phyloP scores from a whole-genome alignment of 2,888 invertebrate genomes.

The Operophtera brumata region DNA sequence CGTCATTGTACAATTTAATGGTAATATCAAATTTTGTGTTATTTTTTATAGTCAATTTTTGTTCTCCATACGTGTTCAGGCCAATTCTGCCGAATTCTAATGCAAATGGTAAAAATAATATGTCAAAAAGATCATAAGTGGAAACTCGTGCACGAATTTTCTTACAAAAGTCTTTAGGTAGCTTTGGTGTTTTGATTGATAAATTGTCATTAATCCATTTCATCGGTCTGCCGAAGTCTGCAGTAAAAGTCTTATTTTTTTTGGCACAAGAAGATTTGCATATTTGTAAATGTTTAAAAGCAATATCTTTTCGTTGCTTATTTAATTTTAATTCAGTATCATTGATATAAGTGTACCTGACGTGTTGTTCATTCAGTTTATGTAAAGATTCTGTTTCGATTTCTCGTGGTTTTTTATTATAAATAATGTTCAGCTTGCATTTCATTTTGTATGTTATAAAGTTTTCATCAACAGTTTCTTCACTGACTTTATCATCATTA shows the following conservation, averaged over 20 bases:
- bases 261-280: conserved; percentile 43
- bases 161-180: conserved; percentile 49
- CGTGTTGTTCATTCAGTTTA: conserved; percentile 52
- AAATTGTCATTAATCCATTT: conserved; percentile 41
- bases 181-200: conserved; percentile 27
- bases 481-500: conserved; percentile 24
- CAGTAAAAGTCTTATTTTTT: conserved; percentile 36
- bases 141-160: conserved; percentile 34
- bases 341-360: conserved; percentile 54
- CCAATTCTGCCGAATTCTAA: conserved; percentile 66
- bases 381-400: conserved; percentile 58
- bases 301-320: conserved; percentile 41
- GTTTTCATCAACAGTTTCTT: conserved; percentile 36
- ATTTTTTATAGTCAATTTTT: conserved; percentile 56
- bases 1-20: conserved; percentile 48
- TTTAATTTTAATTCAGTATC: conserved; percentile 46
- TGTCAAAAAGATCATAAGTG: conserved; percentile 54
- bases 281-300: conserved; percentile 44
- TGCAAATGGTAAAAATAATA: conserved; percentile 51
- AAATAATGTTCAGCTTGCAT: conserved; percentile 50
- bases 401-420: conserved; percentile 39
- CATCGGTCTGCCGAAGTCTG: conserved; percentile 46
- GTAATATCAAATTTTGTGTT: conserved; percentile 52
- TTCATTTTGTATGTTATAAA: conserved; percentile 49
- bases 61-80: conserved; percentile 53